Conservation (phyloP, 2,797 vertebrate genomes). For the Anas georgica region DNA sequence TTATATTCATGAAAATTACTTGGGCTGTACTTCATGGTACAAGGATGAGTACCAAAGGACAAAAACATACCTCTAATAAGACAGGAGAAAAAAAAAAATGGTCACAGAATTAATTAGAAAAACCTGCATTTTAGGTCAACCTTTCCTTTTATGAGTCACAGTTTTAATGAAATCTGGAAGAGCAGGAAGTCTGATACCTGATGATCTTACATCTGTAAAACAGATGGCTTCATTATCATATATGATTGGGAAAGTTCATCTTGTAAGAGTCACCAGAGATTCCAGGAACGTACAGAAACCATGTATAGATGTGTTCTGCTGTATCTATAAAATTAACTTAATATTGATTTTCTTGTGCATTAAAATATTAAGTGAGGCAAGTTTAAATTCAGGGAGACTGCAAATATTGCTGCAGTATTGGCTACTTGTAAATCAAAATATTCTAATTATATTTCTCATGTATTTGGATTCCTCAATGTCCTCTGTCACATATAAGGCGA, state of each 20-base stretch:
- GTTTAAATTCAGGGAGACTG: conserved; percentile 35
- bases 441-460: conserved; percentile 57
- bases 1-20: neutral
- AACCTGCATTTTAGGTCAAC: neutral
- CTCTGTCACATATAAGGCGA: conserved; percentile 15
- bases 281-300: conserved; percentile 46
- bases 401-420: conserved; percentile 41
- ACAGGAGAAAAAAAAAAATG: neutral
- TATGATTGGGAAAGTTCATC: conserved; percentile 7
- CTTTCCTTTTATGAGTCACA: neutral
- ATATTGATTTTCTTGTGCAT: conserved; percentile 65
- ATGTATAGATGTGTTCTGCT: conserved; percentile 42
- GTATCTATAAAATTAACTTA: conserved; percentile 23
- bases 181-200: neutral
- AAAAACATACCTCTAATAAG: neutral
- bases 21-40: neutral
- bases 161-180: conserved; percentile 1
- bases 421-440: conserved; percentile 61
- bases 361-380: conserved; percentile 60
- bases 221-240: conserved; percentile 9
- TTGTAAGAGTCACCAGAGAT: conserved; percentile 40
- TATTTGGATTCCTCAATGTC: neutral
- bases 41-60: neutral
- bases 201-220: neutral
- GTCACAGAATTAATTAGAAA: neutral